A percentile compares a stretch with the other conserved stretches of the same genome.
Conservation (phyloP, 2,797 vertebrate genomes). For the Limnodromus scolopaceus region DNA sequence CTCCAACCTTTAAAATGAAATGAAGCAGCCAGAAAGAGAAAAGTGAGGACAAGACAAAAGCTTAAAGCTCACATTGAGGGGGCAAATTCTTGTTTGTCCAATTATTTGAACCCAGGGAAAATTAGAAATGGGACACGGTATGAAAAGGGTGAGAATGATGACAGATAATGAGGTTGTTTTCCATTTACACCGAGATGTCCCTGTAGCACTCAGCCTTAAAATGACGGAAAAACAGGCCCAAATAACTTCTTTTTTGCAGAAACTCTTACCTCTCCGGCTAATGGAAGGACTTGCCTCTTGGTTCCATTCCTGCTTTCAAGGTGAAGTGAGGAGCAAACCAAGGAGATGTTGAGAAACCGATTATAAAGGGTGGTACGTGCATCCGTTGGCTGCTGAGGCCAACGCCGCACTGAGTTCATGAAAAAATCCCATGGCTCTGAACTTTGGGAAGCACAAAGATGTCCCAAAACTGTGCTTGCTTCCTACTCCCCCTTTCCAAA, state of each 20-base stretch:
- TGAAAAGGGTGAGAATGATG: not conserved
- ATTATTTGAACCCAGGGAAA: not conserved
- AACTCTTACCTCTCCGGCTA: not conserved
- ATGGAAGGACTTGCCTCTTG: not conserved
- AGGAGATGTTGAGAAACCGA: accelerated
- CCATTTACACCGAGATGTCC: not conserved
- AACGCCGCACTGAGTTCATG: not conserved
- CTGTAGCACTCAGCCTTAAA: not conserved
- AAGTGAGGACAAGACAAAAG: not conserved
- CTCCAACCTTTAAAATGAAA: not conserved
- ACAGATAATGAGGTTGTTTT: not conserved
- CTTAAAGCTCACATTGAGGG: not conserved
- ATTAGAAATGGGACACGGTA: not conserved
- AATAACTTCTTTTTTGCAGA: not conserved
- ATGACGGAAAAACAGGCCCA: not conserved
- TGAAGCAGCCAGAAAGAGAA: not conserved
- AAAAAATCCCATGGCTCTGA: not conserved
- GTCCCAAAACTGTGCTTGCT: not conserved
- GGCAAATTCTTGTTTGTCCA: not conserved
- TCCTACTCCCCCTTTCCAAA: not conserved
- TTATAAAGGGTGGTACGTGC: not conserved
- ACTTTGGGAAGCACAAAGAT: not conserved
- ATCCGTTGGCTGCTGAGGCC: accelerated
- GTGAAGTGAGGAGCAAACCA: not conserved
- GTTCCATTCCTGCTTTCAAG: too few relatives aligned